Base-by-base conservation (phyloP, 2,888 invertebrate genomes). In the Fissipunctia ypsillon region DNA sequence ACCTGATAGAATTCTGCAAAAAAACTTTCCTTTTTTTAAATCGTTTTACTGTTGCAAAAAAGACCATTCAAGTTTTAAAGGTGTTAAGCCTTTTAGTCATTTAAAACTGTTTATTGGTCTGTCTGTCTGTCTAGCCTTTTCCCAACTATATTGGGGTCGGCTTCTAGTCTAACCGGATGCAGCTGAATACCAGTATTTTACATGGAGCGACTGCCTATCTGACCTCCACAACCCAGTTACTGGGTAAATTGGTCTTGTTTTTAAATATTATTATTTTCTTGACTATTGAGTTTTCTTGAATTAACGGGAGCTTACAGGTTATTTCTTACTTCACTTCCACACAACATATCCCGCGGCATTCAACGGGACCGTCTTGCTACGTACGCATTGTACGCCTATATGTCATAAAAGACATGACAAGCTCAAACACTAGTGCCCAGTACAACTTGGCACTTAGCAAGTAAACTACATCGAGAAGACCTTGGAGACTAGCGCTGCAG, bases 11-110 rank as follows among this genome's bases (percentile, higher is more conserved):
- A 38, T 54, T 38, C 38, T 1, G 16, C 14, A 12, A 2, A n/a
- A 41, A 35, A 38, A 43, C 22, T 28, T 38, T 2, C 5, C 28
- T n/a, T n/a, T n/a, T n/a, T n/a, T n/a, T 3, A 7, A 6, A 10
- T 54, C 10, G 22, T 38, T 68, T 76, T 57, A 76, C 69, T 57
- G 69, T 76, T 76, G 35, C 7, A 68, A 28, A 12, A 19, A 60
- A 48, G 0, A 25, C 54, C 19, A 56, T 50, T 67, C 35, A 67
- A 61, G 22, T 61, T 76, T 74, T 54, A n/a, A n/a, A 75, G n/a
- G 52, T 35, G 25, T 25, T 50, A 54, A n/a, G n/a, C n/a, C 6
- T 45, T 45, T 61, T 38, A 43, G 12, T 45, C 6, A 60, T 75
- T 66, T 64, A 50, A 28, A 64, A n/a, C 45, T 56, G 31, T 60